Evolutionary conservation across 2,113 vertebrate genomes (phyloP).

Genomic region (Neoarius graeffei): DNA sequence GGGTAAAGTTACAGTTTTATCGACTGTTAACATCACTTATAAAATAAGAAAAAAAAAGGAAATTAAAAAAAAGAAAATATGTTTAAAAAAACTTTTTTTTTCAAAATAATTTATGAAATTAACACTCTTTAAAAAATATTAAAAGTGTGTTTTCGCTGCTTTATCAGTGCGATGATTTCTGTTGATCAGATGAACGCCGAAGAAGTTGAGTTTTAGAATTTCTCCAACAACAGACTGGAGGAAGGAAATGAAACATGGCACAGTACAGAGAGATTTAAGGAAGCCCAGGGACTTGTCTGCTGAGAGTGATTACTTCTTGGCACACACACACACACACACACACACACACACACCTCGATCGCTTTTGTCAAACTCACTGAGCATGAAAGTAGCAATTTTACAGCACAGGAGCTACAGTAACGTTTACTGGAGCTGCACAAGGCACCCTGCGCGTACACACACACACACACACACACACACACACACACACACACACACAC

Average conservation of each 20-base stretch:
- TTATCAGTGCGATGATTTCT: neutral
- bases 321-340: slow-evolving; percentile 14
- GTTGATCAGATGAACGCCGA: neutral
- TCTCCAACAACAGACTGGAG: neutral
- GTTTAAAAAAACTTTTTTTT: too few species aligned
- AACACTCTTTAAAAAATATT: too few species aligned
- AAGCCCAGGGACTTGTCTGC: neutral
- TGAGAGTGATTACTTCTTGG: neutral
- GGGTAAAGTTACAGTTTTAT: neutral
- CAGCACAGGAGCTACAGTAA: slow-evolving; percentile 85
- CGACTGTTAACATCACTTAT: neutral
- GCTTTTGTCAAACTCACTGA: slow-evolving; percentile 81
- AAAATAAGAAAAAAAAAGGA: neutral
- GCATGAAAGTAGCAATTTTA: slow-evolving; percentile 89
- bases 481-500: neutral
- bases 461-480: slow-evolving; percentile 6
- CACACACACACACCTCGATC: slow-evolving; percentile 64
- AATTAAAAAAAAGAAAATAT: neutral
- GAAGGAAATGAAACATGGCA: neutral
- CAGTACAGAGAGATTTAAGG: neutral
- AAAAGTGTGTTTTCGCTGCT: neutral
- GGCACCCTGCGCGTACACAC: neutral
- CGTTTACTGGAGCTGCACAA: slow-evolving; percentile 74
- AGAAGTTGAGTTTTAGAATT: neutral
- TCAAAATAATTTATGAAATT: too few species aligned